A percentile compares a stretch with the other conserved stretches of the same genome.
Conservation (phyloP, 2,113 vertebrate genomes). For the Spilogale gracilis region DNA sequence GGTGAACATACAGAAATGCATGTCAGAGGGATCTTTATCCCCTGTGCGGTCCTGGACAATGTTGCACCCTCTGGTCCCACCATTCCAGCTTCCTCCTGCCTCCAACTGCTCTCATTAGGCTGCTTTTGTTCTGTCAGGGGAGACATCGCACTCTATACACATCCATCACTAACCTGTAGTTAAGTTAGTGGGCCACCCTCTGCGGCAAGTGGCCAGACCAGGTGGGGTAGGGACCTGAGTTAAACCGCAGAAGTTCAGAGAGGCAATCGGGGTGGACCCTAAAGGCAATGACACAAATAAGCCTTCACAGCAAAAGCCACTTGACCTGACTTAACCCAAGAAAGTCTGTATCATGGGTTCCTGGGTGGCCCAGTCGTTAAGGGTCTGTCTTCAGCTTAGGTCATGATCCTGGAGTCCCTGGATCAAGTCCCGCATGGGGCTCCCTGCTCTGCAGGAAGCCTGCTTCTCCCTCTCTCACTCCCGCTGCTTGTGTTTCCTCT, state of each 20-base stretch:
- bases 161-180: background rate
- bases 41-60: accelerated
- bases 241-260: background rate
- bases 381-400: no score
- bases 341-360: background rate
- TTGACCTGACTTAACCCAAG: background rate
- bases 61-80: background rate
- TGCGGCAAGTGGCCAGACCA: background rate
- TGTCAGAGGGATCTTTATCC: background rate
- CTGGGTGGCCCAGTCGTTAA: no score
- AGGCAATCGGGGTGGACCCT: background rate
- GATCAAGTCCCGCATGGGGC: no score
- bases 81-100: background rate
- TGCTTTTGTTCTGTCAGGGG: background rate
- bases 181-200: background rate
- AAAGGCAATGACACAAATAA: background rate
- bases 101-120: accelerated
- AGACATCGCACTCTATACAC: background rate
- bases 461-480: no score
- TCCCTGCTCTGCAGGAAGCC: no score
- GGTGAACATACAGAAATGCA: background rate
- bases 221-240: background rate
- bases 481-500: no score
- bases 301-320: background rate
- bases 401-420: no score